Conservation (phyloP, 2,113 vertebrate genomes). For the Clarias magur region DNA sequence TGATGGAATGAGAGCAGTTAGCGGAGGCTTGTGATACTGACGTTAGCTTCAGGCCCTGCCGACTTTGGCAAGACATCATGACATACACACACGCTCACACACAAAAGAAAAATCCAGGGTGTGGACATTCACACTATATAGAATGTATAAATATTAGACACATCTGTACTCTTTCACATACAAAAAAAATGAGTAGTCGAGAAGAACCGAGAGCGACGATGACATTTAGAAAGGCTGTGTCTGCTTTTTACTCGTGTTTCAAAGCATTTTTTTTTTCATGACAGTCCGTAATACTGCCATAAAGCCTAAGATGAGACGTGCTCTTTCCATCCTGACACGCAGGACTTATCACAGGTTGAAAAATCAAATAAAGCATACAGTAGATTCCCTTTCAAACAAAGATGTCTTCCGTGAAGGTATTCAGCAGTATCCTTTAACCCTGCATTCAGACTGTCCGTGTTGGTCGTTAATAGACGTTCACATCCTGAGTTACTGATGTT, state of each 20-base stretch:
- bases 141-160: slow-evolving; percentile 40
- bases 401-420: not conserved
- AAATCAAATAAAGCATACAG: slow-evolving; percentile 33
- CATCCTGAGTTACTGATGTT: slow-evolving; percentile 16
- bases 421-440: not conserved
- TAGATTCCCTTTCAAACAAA: slow-evolving; percentile 34
- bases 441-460: slow-evolving; percentile 5
- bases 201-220: slow-evolving; percentile 28
- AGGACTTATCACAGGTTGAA: slow-evolving; percentile 4
- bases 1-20: not conserved
- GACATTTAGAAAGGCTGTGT: slow-evolving; percentile 46
- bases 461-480: not conserved
- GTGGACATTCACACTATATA: slow-evolving; percentile 23
- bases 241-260: slow-evolving; percentile 20
- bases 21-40: slow-evolving; percentile 22
- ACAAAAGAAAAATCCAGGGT: slow-evolving; percentile 15
- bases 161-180: not conserved
- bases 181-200: slow-evolving; percentile 35
- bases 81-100: slow-evolving; percentile 3
- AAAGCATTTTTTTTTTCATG: slow-evolving; percentile 28
- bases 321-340: not conserved
- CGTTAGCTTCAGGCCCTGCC: slow-evolving; percentile 48
- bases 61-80: slow-evolving; percentile 45
- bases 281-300: slow-evolving; percentile 42
- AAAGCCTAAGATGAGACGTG: slow-evolving; percentile 59